Conservation (phyloP, 2,888 invertebrate species). For the Escarpia spicata region DNA sequence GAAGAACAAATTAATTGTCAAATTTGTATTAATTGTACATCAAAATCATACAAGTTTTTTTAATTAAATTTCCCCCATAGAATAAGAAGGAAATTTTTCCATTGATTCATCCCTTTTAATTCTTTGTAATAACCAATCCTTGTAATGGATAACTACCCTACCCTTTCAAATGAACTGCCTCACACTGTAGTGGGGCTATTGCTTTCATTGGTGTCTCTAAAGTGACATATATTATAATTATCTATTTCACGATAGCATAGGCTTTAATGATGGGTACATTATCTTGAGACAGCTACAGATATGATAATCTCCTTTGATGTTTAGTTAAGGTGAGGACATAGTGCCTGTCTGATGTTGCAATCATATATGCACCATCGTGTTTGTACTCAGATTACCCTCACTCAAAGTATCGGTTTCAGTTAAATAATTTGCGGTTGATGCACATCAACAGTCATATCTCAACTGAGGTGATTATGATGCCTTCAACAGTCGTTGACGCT, state of each 20-base stretch:
- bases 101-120: too few species aligned
- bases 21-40: not conserved
- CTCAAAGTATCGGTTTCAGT: not conserved
- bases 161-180: not conserved
- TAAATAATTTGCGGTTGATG: not conserved
- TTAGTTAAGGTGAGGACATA: not conserved
- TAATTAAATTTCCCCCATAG: too few species aligned
- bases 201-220: not conserved
- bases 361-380: not conserved
- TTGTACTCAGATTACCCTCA: not conserved
- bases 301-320: not conserved
- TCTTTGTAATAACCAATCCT: not conserved
- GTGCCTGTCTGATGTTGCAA: not conserved
- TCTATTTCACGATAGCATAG: not conserved
- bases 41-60: not conserved
- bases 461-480: not conserved
- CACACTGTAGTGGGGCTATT: not conserved
- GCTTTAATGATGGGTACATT: not conserved
- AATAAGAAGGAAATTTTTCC: too few species aligned
- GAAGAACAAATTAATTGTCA: conserved; percentile 18
- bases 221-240: not conserved
- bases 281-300: not conserved
- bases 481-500: not conserved
- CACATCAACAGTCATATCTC: not conserved
- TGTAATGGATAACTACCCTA: not conserved